Conservation (phyloP, 1,140 invertebrate species). For the Portunus trituberculatus region DNA sequence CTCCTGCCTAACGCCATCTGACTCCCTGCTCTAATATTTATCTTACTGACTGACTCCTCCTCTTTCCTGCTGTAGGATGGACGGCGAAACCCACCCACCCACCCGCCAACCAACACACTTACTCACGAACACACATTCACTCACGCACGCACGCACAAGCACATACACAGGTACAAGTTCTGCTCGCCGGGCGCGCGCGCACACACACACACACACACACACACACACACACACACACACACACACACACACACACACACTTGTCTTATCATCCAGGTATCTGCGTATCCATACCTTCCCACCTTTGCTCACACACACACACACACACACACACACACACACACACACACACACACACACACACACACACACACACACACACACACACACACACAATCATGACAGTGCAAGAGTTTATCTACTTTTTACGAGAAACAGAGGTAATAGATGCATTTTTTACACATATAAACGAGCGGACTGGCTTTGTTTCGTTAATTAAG, state of each 20-base stretch:
- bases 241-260: neutral
- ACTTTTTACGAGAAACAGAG: neutral
- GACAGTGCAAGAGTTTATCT: neutral
- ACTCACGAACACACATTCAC: neutral
- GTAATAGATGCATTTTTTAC: neutral
- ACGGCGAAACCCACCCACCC: neutral
- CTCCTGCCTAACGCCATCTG: neutral
- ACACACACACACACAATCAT: slow-evolving; percentile 15
- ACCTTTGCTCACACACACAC: neutral
- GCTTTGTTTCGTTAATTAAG: neutral
- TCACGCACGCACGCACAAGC: neutral
- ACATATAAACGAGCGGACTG: neutral
- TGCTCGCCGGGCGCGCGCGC: too few species aligned
- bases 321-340: neutral
- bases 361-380: slow-evolving; percentile 17
- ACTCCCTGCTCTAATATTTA: neutral
- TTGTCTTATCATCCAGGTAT: neutral
- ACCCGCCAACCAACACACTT: neutral
- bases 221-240: slow-evolving; percentile 18
- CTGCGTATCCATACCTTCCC: too few species aligned
- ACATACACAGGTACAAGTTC: neutral
- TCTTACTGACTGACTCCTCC: neutral
- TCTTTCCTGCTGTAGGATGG: neutral
- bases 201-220: slow-evolving; percentile 17
- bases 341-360: neutral